phyloP scores from a whole-genome alignment of 2,797 vertebrate genomes.

The Bradypus variegatus region DNA sequence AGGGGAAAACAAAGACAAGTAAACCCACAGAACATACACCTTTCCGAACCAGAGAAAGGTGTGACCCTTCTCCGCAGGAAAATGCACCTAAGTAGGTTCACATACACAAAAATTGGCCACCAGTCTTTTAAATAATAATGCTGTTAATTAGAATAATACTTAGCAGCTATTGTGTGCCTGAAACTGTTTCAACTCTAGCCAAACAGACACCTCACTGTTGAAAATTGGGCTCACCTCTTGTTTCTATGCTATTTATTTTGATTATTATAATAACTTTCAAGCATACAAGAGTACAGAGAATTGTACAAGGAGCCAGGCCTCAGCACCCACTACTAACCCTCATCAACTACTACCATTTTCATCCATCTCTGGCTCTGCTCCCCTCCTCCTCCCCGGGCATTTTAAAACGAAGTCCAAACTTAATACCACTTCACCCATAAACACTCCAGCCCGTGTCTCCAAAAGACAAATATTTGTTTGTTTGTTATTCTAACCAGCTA shows the following conservation, averaged over 20 bases:
- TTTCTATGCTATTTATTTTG: background rate
- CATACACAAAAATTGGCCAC: no score
- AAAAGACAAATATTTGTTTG: background rate
- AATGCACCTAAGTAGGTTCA: fast-evolving
- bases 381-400: fast-evolving
- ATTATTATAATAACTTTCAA: background rate
- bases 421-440: background rate
- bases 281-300: background rate
- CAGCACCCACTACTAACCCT: fast-evolving
- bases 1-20: no score
- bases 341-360: fast-evolving
- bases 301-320: background rate
- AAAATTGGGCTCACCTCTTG: background rate
- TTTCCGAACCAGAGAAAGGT: background rate
- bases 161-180: background rate
- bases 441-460: background rate
- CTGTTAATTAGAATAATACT: background rate
- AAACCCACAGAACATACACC: background rate
- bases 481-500: background rate
- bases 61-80: background rate
- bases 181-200: background rate
- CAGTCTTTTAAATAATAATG: background rate
- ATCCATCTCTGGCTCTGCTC: fast-evolving
- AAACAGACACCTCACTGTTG: background rate
- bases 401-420: background rate